These are phyloP conservation scores for Drosophila ezoana DNA, from an alignment of 2,888 invertebrate species.

Conservation along the genomic window DNA sequence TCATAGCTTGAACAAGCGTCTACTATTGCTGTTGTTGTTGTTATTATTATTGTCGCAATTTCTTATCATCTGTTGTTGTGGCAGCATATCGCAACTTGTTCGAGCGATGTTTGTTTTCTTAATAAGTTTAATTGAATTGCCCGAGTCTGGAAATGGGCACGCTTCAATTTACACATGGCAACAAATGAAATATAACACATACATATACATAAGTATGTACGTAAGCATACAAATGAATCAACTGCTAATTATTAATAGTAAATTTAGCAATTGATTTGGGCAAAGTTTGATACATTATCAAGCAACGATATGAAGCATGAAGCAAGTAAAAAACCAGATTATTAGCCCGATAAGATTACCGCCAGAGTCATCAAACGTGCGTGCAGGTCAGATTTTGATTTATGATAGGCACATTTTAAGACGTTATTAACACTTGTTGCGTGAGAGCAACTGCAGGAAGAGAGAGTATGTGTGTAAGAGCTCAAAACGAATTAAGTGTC, in stretches of 20 bases:
- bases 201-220: neutral
- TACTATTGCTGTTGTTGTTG: neutral
- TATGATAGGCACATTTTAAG: neutral
- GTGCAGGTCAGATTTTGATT: conserved; percentile 9
- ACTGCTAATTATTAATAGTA: conserved; percentile 11
- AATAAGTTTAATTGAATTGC: conserved; percentile 62
- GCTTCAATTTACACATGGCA: conserved; percentile 41
- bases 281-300: conserved; percentile 32
- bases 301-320: conserved; percentile 2
- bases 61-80: conserved; percentile 37
- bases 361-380: conserved; percentile 6
- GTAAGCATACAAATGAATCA: conserved; percentile 11
- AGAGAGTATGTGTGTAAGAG: conserved; percentile 4
- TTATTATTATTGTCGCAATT: conserved; percentile 26
- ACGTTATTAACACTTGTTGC: conserved; percentile 43
- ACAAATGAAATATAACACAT: conserved; percentile 22
- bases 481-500: conserved; percentile 10
- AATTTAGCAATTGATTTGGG: conserved; percentile 24
- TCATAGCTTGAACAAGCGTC: conserved; percentile 15
- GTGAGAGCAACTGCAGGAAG: neutral
- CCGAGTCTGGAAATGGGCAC: conserved; percentile 23
- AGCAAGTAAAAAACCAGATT: conserved; percentile 5
- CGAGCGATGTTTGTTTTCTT: conserved; percentile 20
- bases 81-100: conserved; percentile 34
- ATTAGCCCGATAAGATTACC: conserved; percentile 32